phyloP scores from a whole-genome alignment of 2,113 vertebrate species.

The Strix uralensis region DNA sequence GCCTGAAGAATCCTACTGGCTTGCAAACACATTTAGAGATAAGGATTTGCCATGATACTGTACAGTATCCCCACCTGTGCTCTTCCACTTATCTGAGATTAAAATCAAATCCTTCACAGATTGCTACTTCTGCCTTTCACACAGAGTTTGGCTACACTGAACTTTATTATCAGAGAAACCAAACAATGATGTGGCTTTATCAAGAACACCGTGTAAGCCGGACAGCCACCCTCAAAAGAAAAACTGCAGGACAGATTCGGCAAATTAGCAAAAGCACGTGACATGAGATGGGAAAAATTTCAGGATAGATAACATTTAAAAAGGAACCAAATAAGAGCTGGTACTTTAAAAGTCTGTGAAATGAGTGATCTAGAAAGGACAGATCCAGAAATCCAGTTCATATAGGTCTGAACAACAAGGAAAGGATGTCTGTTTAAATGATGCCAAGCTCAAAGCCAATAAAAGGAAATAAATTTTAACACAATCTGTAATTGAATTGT shows the following conservation, averaged over 20 bases:
- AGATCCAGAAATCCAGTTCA: neutral
- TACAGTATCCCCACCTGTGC: neutral
- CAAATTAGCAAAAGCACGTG: neutral
- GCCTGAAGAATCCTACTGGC: neutral
- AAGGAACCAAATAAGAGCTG: neutral
- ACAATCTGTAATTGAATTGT: constrained; percentile 14
- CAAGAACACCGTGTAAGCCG: neutral
- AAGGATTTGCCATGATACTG: neutral
- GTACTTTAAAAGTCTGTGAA: neutral
- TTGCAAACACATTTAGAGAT: neutral
- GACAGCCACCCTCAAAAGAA: neutral
- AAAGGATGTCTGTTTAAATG: neutral
- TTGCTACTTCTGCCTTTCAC: neutral
- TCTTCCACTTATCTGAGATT: neutral
- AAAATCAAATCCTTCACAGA: constrained; percentile 29
- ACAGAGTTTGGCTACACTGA: neutral
- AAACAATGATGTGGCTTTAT: neutral
- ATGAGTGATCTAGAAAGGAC: neutral
- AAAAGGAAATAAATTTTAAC: constrained; percentile 26
- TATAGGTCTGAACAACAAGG: neutral
- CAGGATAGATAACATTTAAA: neutral
- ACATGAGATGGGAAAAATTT: neutral
- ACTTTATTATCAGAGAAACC: neutral
- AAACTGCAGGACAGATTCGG: neutral
- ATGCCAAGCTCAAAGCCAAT: constrained; percentile 11